Evolutionary conservation across 2,888 invertebrate genomes (phyloP).

Genomic region (Eristalis pertinax): DNA sequence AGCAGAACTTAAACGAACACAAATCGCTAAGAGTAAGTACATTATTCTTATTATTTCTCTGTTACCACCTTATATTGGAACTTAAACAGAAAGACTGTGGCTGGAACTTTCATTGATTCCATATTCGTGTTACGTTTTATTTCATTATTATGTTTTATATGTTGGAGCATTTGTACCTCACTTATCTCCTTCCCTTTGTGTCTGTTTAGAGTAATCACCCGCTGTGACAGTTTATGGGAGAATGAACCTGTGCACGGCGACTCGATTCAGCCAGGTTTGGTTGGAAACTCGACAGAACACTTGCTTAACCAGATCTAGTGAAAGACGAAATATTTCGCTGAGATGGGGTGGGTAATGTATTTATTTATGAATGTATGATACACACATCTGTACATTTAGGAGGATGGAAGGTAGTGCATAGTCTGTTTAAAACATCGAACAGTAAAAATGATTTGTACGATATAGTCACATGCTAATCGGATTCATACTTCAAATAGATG

Average conservation of each 20-base stretch:
- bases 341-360: neutral
- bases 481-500: neutral
- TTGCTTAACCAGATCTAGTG: slow-evolving; percentile 24
- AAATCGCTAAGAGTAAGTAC: slow-evolving; percentile 39
- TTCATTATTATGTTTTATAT: slow-evolving; percentile 42
- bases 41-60: slow-evolving; percentile 53
- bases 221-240: slow-evolving; percentile 50
- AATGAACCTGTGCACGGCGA: slow-evolving; percentile 43
- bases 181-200: slow-evolving; percentile 47
- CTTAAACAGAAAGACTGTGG: slow-evolving; percentile 35
- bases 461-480: neutral
- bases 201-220: slow-evolving; percentile 51
- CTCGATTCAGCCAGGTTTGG: slow-evolving; percentile 11
- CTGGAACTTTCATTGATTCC: slow-evolving; percentile 38
- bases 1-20: slow-evolving; percentile 39
- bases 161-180: slow-evolving; percentile 49
- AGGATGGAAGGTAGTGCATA: neutral
- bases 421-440: neutral
- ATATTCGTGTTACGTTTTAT: slow-evolving; percentile 39
- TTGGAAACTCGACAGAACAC: slow-evolving; percentile 21
- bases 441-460: neutral
- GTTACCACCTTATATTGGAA: slow-evolving; percentile 42
- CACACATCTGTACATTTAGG: neutral
- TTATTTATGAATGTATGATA: neutral
- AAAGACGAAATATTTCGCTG: slow-evolving; percentile 2